Evolutionary conservation across 2,797 vertebrate species (phyloP).

Genomic region (Picus viridis): DNA sequence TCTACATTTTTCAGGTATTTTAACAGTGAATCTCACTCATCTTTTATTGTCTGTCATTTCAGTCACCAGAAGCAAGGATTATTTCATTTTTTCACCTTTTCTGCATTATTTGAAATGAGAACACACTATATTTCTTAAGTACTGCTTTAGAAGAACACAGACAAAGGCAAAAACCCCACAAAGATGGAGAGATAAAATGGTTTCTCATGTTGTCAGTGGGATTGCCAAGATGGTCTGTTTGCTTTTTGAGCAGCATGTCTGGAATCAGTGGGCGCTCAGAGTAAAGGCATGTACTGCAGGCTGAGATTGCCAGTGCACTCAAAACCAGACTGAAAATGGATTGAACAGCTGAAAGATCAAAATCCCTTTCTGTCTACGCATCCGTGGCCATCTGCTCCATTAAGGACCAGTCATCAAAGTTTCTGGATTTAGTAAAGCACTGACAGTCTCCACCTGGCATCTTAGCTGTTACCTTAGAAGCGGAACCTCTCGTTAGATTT

Average conservation of each 20-base stretch:
- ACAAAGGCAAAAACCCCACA: background rate
- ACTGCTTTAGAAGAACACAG: background rate
- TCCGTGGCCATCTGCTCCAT: conserved; percentile 28
- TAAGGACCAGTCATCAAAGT: background rate
- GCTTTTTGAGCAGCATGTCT: background rate
- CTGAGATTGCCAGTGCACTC: background rate
- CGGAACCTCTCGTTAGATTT: background rate
- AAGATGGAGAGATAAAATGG: background rate
- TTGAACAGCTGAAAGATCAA: conserved; percentile 20
- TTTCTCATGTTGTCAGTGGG: background rate
- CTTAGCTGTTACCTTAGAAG: background rate
- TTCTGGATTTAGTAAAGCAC: conserved; percentile 10
- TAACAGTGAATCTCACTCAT: background rate
- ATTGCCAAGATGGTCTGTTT: background rate
- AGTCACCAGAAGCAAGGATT: background rate
- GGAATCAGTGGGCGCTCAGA: background rate
- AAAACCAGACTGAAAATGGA: background rate
- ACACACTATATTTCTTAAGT: background rate
- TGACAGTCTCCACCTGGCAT: conserved; percentile 7
- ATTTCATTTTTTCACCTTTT: background rate
- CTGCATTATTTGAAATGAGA: background rate
- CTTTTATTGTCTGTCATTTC: background rate
- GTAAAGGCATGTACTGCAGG: background rate
- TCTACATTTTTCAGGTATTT: background rate
- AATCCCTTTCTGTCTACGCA: background rate